A percentile compares a stretch with the other conserved stretches of the same genome.
phyloP scores from a whole-genome alignment of 2,888 invertebrate genomes.

The Monoplex corrugatus region DNA sequence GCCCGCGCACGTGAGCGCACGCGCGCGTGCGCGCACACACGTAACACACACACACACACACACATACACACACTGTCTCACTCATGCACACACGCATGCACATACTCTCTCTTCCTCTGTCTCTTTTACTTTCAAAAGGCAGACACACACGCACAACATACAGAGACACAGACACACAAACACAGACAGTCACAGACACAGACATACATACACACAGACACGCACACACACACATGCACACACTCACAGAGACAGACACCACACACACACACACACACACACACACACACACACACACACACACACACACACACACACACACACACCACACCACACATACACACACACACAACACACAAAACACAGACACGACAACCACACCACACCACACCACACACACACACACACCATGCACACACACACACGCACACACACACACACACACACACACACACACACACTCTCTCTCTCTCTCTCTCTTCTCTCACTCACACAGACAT shows the following conservation, averaged over 20 bases:
- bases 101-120: no score
- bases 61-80: background rate
- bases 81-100: background rate
- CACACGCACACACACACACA: background rate
- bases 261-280: constrained; percentile 22
- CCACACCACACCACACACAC: background rate
- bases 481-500: no score
- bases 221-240: no score
- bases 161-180: background rate
- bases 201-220: background rate
- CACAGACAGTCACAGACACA: background rate
- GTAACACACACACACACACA: background rate
- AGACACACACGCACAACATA: background rate
- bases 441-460: background rate
- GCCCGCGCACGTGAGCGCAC: background rate
- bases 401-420: background rate
- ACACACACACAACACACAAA: constrained; percentile 31
- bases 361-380: background rate
- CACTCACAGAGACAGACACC: background rate
- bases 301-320: background rate
- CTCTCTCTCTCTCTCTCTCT: background rate
- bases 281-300: background rate
- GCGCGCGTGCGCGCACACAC: background rate
- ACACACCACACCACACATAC: constrained; percentile 10
- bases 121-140: no score